These are phyloP conservation scores for Seira ritae DNA, from an alignment of 2,888 invertebrate species.

Conservation along the genomic window DNA sequence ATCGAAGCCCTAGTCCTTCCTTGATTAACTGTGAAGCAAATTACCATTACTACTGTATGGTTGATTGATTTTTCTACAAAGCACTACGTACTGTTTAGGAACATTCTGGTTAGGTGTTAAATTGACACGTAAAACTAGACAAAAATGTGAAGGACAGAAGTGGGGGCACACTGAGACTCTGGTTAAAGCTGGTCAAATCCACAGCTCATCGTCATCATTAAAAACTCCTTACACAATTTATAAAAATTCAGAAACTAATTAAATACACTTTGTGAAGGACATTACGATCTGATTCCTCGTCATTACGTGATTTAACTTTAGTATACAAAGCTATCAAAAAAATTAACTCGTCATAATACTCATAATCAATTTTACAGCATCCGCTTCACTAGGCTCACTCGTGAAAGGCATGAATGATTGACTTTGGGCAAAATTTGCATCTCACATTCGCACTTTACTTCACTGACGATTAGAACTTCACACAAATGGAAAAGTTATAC, in stretches of 20 bases:
- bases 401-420: too few species aligned
- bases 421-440: not conserved
- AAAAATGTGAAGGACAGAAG: not conserved
- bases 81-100: not conserved
- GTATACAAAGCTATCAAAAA: not conserved
- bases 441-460: not conserved
- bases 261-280: too few species aligned
- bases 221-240: not conserved
- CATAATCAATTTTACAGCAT: not conserved
- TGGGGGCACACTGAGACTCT: not conserved
- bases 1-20: not conserved
- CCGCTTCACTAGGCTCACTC: too few species aligned
- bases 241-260: not conserved
- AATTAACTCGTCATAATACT: not conserved
- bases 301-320: not conserved
- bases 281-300: not conserved
- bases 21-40: not conserved
- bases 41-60: not conserved
- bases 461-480: not conserved
- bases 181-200: not conserved
- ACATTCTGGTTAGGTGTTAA: not conserved
- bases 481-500: not conserved
- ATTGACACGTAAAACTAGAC: not conserved
- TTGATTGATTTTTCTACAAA: not conserved
- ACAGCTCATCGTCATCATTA: too few species aligned